Percentiles rank a stretch among this genome's conserved stretches.
Evolutionary conservation across 2,888 invertebrate species (phyloP).

Genomic region (Pyrrhia umbra): DNA sequence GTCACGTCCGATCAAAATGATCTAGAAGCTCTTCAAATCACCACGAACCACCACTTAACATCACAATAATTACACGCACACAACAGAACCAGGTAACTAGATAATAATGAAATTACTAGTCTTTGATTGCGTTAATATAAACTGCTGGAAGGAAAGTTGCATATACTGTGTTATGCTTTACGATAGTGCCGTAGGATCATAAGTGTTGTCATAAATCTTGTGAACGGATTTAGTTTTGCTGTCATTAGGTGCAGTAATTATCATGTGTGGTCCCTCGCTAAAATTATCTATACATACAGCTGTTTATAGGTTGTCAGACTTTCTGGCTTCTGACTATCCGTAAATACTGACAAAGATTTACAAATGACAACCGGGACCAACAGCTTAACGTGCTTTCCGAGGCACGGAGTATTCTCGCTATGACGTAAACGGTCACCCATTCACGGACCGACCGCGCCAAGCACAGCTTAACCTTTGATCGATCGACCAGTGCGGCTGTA

Average conservation of each 20-base stretch:
- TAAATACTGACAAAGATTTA: no score
- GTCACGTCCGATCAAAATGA: conserved; percentile 31
- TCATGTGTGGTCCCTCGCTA: conserved; percentile 13
- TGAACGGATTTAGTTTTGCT: conserved; percentile 3
- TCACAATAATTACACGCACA: conserved; percentile 30
- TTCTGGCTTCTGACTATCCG: no score
- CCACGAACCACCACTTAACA: conserved; percentile 11
- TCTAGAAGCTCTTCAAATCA: background rate
- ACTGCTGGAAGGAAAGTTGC: conserved; percentile 43
- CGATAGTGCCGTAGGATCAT: conserved; percentile 2
- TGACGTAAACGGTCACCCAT: no score
- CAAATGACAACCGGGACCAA: no score
- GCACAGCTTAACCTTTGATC: no score
- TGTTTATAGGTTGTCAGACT: background rate
- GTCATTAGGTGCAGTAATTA: background rate
- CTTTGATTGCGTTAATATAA: conserved; percentile 61
- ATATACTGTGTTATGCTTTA: conserved; percentile 3
- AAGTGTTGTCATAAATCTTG: conserved; percentile 32
- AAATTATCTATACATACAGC: background rate
- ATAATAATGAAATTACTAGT: conserved; percentile 71
- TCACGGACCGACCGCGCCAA: no score
- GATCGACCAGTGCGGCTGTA: no score
- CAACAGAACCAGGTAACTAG: conserved; percentile 62
- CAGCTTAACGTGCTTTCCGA: no score
- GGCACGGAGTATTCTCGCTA: no score